These are phyloP conservation scores for Perca fluviatilis DNA, from an alignment of 2,113 vertebrate species.

Conservation along the genomic window DNA sequence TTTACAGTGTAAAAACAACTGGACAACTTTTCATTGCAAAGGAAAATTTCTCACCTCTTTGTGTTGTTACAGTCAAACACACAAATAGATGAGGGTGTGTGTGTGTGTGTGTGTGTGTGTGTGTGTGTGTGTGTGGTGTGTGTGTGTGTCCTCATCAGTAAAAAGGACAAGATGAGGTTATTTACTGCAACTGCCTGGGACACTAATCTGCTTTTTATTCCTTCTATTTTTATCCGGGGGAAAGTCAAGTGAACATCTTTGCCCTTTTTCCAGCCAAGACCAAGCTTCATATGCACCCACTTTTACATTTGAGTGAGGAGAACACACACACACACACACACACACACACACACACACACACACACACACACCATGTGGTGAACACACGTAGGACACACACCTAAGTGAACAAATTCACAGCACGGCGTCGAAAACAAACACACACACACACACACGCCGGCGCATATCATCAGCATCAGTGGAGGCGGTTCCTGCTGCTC, in stretches of 20 bases:
- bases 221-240: not conserved
- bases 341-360: not conserved
- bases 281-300: not conserved
- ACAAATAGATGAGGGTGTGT: not conserved
- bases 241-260: not conserved
- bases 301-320: no score
- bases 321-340: not conserved
- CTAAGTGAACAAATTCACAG: constrained; percentile 17
- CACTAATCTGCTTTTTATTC: constrained; percentile 36
- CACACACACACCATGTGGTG: not conserved
- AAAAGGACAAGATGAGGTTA: constrained; percentile 28
- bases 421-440: constrained; percentile 20
- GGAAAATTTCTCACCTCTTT: not conserved
- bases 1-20: no score
- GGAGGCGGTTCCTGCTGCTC: constrained; percentile 36
- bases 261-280: constrained; percentile 1
- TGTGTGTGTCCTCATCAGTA: not conserved
- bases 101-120: constrained; percentile 23
- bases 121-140: constrained; percentile 36
- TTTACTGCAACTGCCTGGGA: constrained; percentile 28
- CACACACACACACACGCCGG: not conserved
- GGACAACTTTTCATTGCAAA: no score
- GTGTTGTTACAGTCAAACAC: not conserved
- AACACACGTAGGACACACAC: constrained; percentile 9
- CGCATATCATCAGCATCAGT: not conserved